Conservation (phyloP, 1,140 invertebrate genomes). For the Pachyrhynchus sulphureomaculatus region DNA sequence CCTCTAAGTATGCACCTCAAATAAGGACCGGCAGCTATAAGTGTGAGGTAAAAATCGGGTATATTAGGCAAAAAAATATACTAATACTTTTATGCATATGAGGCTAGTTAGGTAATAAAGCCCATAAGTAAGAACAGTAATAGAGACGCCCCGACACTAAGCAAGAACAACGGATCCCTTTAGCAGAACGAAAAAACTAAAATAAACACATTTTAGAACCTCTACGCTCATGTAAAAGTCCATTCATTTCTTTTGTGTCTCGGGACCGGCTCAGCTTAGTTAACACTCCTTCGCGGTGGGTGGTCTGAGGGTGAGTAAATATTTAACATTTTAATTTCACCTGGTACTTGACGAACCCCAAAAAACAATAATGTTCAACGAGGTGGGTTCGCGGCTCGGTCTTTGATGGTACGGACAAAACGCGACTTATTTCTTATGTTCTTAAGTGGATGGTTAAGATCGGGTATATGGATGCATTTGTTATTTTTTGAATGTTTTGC, state of each 20-base stretch:
- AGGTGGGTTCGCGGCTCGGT: constrained; percentile 29
- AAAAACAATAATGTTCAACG: constrained; percentile 41
- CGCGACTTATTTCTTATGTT: constrained; percentile 10
- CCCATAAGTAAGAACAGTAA: no score
- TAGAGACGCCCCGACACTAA: no score
- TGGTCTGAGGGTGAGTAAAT: constrained; percentile 38
- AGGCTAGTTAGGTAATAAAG: no score
- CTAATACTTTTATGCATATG: no score
- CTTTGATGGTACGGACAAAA: constrained; percentile 11
- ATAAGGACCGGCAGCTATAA: no score
- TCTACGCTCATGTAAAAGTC: neutral
- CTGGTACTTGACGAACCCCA: constrained; percentile 41
- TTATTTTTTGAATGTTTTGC: no score
- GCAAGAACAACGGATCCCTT: no score
- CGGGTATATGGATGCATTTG: constrained; percentile 6
- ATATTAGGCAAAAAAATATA: no score
- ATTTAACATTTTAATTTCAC: constrained; percentile 44
- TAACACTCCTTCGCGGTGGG: constrained; percentile 36
- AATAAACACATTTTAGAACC: no score
- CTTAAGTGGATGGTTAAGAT: constrained; percentile 19
- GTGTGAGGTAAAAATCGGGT: no score
- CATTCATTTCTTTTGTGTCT: constrained; percentile 14
- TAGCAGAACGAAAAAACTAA: no score
- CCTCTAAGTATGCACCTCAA: no score
- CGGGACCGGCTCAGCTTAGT: constrained; percentile 18